phyloP scores from a whole-genome alignment of 2,888 invertebrate genomes.

The Polylopha cassiicola region DNA sequence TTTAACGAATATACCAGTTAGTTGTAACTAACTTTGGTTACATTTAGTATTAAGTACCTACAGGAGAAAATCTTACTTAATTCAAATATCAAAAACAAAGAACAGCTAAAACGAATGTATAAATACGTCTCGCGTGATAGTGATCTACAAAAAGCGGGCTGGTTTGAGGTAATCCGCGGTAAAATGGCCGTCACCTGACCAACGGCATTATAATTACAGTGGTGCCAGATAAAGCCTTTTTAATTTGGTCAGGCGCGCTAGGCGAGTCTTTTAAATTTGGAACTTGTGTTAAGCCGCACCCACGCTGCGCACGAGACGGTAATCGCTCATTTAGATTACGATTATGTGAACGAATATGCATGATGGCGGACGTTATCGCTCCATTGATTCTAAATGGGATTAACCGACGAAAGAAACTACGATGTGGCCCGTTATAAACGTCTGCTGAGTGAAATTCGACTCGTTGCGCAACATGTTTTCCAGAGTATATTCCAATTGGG shows the following conservation, averaged over 20 bases:
- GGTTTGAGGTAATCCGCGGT: conserved; percentile 39
- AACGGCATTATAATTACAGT: conserved; percentile 59
- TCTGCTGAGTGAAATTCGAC: conserved; percentile 13
- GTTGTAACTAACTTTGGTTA: too few species aligned
- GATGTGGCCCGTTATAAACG: conserved; percentile 24
- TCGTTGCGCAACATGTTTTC: conserved; percentile 17
- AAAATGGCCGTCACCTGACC: conserved; percentile 52
- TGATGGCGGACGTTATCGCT: conserved; percentile 56
- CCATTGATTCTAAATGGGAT: conserved; percentile 64
- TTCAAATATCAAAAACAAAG: too few species aligned
- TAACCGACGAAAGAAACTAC: conserved; percentile 46
- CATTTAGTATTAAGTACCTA: too few species aligned
- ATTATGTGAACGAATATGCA: conserved; percentile 64
- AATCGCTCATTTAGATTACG: conserved; percentile 70
- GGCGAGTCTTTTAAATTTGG: conserved; percentile 32
- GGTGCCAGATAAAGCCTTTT: conserved; percentile 54
- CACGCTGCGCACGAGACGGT: conserved; percentile 53
- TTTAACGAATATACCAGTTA: too few species aligned
- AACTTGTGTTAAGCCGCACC: conserved; percentile 58
- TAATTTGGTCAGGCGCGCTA: conserved; percentile 37
- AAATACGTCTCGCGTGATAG: conserved; percentile 16
- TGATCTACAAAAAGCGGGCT: conserved; percentile 23
- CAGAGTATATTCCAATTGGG: conserved; percentile 17
- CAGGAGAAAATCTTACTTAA: too few species aligned
- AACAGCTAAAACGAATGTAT: too few species aligned